Base-by-base conservation (phyloP, 2,888 invertebrate species). In the Zaprionus bogoriensis region DNA sequence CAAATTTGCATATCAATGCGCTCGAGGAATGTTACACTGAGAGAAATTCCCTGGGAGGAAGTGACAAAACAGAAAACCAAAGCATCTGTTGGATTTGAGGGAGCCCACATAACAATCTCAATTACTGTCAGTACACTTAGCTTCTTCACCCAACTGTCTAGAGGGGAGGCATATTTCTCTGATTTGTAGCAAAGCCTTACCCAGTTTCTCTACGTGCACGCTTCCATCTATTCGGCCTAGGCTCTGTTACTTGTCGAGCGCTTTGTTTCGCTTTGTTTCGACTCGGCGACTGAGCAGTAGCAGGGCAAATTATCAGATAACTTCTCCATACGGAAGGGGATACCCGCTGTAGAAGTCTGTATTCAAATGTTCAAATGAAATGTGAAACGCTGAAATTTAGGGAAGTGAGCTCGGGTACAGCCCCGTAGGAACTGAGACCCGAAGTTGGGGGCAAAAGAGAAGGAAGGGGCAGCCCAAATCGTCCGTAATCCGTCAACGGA, bases 401-500 rank as follows among this genome's bases (percentile, higher is more conserved):
- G 14, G 28, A 54, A 62, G 51, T 28, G n/a, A 30, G n/a, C 27
- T 28, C 45, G 14, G 22, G 28, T 14, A 22, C 22, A n/a, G n/a
- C n/a, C n/a, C n/a, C n/a, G n/a, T 28, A 14, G 19, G 6, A 19
- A 32, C 32, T 14, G 32, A 14, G 2, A 32, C 12, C 14, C 5
- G 32, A 14, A 14, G 7, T 5, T 1, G 6, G 12, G 42, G 6
- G 14, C 10, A 46, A 41, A 51, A 38, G 44, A 38, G 36, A 47
- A 38, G 64, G 57, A 63, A 39, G 57, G 59, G 60, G 44, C 42
- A 67, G 61, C 64, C 67, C 74, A 84, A 81, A 78, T 84, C 84
- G 86, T 82, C 80, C 71, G 89, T 89, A 88, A 88, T 88, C 89
- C 88, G 89, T 89, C 88, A 89, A 86, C 89, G 89, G 89, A 89